Evolutionary conservation across 2,113 vertebrate species (phyloP).

Genomic region (Paradoxurus hermaphroditus): DNA sequence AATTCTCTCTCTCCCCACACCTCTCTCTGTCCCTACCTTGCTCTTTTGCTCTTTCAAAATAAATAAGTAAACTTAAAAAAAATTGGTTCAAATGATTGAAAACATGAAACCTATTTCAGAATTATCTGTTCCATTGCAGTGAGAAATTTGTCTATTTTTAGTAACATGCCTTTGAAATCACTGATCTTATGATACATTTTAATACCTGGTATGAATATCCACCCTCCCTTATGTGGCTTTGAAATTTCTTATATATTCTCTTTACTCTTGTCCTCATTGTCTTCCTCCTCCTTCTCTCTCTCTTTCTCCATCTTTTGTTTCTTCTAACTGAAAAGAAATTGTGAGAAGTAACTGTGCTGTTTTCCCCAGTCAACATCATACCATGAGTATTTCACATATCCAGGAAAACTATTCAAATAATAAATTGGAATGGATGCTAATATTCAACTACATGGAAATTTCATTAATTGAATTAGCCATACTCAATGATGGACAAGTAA

Average conservation of each 20-base stretch:
- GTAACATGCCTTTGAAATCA: neutral
- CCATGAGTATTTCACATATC: neutral
- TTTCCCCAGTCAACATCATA: neutral
- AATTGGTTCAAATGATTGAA: neutral
- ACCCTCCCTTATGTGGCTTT: neutral
- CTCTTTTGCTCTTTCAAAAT: no score
- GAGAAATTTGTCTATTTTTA: neutral
- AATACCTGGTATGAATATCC: neutral
- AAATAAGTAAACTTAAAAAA: no score
- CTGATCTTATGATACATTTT: neutral
- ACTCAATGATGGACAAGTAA: neutral
- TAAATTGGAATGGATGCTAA: neutral
- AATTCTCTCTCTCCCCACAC: no score
- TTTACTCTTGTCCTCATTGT: neutral
- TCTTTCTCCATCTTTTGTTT: neutral
- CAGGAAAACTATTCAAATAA: neutral
- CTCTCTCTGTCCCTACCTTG: no score
- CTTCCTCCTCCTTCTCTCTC: neutral
- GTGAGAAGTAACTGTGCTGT: neutral
- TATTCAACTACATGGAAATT: neutral
- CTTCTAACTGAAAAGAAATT: neutral
- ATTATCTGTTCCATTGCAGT: neutral
- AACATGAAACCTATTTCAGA: neutral
- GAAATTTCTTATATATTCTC: neutral
- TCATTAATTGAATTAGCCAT: neutral